Percentiles rank a stretch among this genome's conserved stretches.
phyloP scores from a whole-genome alignment of 2,888 invertebrate genomes.

The Halictus quadricinctus region DNA sequence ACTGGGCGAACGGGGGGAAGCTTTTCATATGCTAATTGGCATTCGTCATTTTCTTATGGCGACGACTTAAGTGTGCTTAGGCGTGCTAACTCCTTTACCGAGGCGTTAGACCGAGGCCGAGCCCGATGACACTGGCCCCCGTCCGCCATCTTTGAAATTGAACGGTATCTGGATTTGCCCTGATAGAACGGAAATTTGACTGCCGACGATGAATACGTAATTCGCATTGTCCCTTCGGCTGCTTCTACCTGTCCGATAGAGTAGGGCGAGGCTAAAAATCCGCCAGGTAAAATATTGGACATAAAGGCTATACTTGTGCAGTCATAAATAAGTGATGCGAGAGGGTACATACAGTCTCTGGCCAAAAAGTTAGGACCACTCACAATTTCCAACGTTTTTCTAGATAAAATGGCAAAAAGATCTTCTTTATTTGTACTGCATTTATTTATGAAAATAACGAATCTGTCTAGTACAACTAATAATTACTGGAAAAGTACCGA shows the following conservation, averaged over 20 bases:
- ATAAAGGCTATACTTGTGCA: too few species aligned
- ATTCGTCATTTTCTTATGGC: conserved; percentile 82
- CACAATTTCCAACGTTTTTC: too few species aligned
- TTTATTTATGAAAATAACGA: too few species aligned
- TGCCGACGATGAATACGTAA: neutral
- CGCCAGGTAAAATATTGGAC: too few species aligned
- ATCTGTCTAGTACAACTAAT: too few species aligned
- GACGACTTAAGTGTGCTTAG: conserved; percentile 81
- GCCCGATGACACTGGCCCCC: neutral
- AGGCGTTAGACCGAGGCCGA: conserved; percentile 38
- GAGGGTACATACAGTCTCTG: too few species aligned
- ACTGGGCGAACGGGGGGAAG: conserved; percentile 70
- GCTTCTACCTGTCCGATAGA: neutral
- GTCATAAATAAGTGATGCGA: too few species aligned
- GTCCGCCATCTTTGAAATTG: conserved; percentile 53
- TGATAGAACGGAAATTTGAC: conserved; percentile 9
- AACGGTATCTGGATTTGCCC: conserved; percentile 21
- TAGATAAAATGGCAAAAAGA: too few species aligned
- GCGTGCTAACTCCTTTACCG: conserved; percentile 74
- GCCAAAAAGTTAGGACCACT: too few species aligned
- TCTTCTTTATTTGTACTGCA: too few species aligned
- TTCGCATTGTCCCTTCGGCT: neutral
- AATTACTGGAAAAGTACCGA: too few species aligned
- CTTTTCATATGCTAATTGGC: conserved; percentile 83
- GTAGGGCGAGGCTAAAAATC: neutral